phyloP scores from a whole-genome alignment of 2,797 vertebrate species.

The Macrochelys suwanniensis region DNA sequence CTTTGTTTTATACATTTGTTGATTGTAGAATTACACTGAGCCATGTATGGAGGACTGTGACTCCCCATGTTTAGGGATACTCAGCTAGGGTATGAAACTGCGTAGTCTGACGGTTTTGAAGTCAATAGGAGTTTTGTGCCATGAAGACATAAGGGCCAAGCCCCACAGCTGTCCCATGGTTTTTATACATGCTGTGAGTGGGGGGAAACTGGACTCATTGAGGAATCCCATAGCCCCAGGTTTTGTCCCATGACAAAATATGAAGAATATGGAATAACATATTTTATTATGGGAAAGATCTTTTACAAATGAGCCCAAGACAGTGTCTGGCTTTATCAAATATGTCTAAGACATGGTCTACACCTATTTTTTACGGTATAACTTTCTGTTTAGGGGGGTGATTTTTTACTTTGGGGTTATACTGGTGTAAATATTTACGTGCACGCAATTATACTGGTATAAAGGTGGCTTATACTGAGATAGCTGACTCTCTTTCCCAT shows the following conservation, averaged over 20 bases:
- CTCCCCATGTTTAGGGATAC: background rate
- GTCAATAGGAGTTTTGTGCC: background rate
- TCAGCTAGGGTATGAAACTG: background rate
- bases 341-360: background rate
- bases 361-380: background rate
- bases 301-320: background rate
- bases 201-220: background rate
- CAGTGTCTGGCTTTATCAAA: background rate
- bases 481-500: rapidly evolving
- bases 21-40: background rate
- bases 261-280: rapidly evolving
- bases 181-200: background rate
- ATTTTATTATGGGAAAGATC: background rate
- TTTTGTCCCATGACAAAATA: background rate
- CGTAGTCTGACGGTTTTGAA: background rate
- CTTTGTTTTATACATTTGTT: background rate
- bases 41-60: background rate
- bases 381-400: rapidly evolving
- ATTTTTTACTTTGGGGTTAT: background rate
- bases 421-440: background rate
- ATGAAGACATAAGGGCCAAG: background rate
- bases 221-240: background rate
- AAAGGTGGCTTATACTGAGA: background rate
- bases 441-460: background rate
- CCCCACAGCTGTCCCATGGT: background rate